Base-by-base conservation (phyloP, 2,888 invertebrate species). In the Dascillus cervinus region DNA sequence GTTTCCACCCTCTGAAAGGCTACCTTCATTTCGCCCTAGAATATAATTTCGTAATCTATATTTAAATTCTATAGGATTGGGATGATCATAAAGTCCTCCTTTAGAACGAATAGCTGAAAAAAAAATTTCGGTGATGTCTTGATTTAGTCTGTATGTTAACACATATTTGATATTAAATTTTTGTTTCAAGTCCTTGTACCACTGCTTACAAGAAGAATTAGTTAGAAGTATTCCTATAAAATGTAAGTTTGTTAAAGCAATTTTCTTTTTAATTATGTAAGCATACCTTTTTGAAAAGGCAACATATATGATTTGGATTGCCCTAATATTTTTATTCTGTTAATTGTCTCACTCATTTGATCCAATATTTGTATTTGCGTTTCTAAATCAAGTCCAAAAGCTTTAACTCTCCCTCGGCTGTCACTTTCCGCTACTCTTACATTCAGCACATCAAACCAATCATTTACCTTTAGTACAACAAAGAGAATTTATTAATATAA, bases 401-500 rank as follows among this genome's bases (percentile, higher is more conserved):
- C 43, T 14, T 26, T 32, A 11, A 33, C 37, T 26, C 35, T 25
- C 2, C 25, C 30, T 26, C 34, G 25, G 1, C 25, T 36, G 14
- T 46, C 42, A 12, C 22, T 28, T 24, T 10, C 11, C 11, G 36
- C 24, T 3, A 33, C 15, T 31, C 29, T 34, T 3, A 37, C 21
- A 22, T 44, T 44, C n/a, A 44, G 44, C 15, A 37, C 8, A 26
- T 44, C 44, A 23, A 44, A 44, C 46, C 44, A 46, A 9, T 36
- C 40, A 22, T 31, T 31, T 13, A 31, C 31, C 31, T 31, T 6
- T 6, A 21, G 29, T 37, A 32, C 6, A 19, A n/a, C 13, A 15
- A 20, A 3, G 3, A 31, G 11, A 10, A 25, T 11, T 12, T 2
- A 12, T 9, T 11, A 12, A 25, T 9, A 11, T 8, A 15, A n/a